phyloP scores from a whole-genome alignment of 2,888 invertebrate species.

The Pogonocherus hispidulus region DNA sequence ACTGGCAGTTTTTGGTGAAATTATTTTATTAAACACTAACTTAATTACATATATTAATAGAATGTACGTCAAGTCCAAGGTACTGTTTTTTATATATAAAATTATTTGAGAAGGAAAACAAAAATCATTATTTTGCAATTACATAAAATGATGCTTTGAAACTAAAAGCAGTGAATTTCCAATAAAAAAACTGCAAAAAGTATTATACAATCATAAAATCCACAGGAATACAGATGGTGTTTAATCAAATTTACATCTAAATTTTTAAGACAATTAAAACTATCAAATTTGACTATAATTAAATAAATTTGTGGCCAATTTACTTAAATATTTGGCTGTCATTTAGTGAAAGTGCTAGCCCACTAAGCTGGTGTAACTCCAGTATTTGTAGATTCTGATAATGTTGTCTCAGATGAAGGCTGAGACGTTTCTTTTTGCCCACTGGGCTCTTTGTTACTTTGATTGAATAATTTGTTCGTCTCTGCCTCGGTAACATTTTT shows the following conservation, averaged over 20 bases:
- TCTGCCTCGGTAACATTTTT: conserved; percentile 68
- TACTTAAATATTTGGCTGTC: conserved; percentile 19
- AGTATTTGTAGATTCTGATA: conserved; percentile 58
- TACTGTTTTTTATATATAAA: conserved; percentile 38
- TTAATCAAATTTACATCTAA: conserved; percentile 40
- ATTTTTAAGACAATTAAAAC: conserved; percentile 24
- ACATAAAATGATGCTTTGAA: conserved; percentile 24
- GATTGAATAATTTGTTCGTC: conserved; percentile 63
- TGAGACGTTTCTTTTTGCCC: conserved; percentile 57
- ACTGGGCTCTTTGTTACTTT: conserved; percentile 56
- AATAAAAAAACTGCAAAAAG: conserved; percentile 30
- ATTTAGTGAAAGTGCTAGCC: conserved; percentile 30
- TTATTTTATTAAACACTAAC: conserved; percentile 45
- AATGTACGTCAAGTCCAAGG: conserved; percentile 36
- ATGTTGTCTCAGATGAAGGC: conserved; percentile 55
- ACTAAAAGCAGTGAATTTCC: conserved; percentile 25
- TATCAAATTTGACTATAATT: conserved; percentile 23
- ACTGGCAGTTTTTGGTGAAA: conserved; percentile 39
- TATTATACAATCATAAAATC: conserved; percentile 47
- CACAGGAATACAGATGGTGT: conserved; percentile 40
- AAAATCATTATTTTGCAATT: conserved; percentile 35
- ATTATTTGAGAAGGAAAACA: conserved; percentile 33
- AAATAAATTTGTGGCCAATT: conserved; percentile 20
- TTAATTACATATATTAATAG: conserved; percentile 41
- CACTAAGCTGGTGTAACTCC: conserved; percentile 59